phyloP scores from a whole-genome alignment of 2,113 vertebrate species.

The Mormyrus lacerda region DNA sequence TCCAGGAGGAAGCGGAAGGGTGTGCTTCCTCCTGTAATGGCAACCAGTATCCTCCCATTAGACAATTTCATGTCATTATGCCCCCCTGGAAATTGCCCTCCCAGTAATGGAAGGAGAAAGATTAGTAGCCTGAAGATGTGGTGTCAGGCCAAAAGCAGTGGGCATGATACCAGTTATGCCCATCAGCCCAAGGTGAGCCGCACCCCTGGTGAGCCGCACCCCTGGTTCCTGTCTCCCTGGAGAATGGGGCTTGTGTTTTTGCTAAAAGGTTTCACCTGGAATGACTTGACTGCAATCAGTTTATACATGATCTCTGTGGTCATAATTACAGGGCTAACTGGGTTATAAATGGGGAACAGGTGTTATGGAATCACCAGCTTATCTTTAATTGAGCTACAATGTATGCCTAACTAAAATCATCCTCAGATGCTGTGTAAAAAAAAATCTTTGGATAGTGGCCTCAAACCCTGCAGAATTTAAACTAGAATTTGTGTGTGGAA shows the following conservation, averaged over 20 bases:
- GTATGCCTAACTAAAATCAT: not conserved
- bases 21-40: not conserved
- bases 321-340: not conserved
- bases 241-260: not conserved
- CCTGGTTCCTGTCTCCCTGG: not conserved
- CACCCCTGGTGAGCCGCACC: not conserved
- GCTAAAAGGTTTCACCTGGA: not conserved
- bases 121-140: not conserved
- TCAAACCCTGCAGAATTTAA: not conserved
- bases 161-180: not conserved
- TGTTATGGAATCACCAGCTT: not conserved
- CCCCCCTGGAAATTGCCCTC: not conserved
- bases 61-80: conserved; percentile 3
- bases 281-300: not conserved
- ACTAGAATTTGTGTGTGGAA: not conserved
- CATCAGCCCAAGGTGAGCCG: not conserved
- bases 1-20: not conserved
- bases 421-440: not conserved
- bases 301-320: not conserved
- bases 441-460: not conserved
- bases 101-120: not conserved
- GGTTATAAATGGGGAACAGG: not conserved
- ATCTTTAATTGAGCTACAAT: not conserved
- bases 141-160: not conserved
- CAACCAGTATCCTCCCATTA: not conserved